Evolutionary conservation across 1,140 invertebrate genomes (phyloP), one percentile per base, ranked within the genome.

Genomic region (Drosophila sp.): DNA sequence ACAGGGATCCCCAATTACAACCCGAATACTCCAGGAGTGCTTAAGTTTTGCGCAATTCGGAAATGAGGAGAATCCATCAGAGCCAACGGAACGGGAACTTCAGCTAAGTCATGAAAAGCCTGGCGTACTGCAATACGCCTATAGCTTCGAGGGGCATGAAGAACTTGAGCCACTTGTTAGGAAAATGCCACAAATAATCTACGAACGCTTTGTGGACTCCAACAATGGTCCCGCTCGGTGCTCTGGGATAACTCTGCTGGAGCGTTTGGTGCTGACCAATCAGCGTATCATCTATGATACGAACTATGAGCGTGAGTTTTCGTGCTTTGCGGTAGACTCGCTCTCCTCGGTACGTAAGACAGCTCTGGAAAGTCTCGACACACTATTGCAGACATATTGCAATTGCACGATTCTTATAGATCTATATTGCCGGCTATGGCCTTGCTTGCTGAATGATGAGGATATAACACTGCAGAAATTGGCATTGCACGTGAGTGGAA

Each of bases 251-350:
- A 67, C 81, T 18, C 58, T 92, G 27, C 46, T 92, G 5, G 91
- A 92, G 63, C 69, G 86, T 25, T 36, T 92, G 34, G 72, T 86
- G 5, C 62, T 76, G 2, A 66, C 84, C 1, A 91, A 91, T 76
- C 86, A 77, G 0, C 57, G 89, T 2, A 89, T 91, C 7, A 90
- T 91, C 0, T 91, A 89, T 38, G 87, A 91, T 3, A 91, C 90
- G 2, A 89, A 91, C 46, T 91, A 91, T 40, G 89, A 90, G 13
- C 56, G 59, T 0, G 83, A 89, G 21, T 73, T 54, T 5, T 76
- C 80, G 0, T 9, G 67, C 18, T 59, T 92, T 11, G 78, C 74
- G 1, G 73, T 76, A 11, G 91, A 92, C 51, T 56, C 48, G 4
- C 62, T 90, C 6, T 57, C 82, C 0, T 80, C 89, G 2, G 91